phyloP scores from a whole-genome alignment of 1,140 invertebrate genomes.

The Papilio aristodemus region DNA sequence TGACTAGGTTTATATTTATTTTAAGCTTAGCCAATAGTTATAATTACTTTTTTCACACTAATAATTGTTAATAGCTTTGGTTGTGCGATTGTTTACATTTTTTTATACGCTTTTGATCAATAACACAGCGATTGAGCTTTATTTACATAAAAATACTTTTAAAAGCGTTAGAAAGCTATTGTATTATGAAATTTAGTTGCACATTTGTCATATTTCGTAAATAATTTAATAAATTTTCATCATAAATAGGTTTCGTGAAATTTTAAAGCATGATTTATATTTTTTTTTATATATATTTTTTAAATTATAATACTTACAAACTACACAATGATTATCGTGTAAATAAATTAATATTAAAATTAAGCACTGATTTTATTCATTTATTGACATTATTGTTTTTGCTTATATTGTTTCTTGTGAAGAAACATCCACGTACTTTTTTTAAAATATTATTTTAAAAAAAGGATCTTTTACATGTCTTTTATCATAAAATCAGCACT shows the following conservation, averaged over 20 bases:
- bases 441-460: no score
- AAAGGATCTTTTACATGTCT: no score
- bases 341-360: slow-evolving; percentile 65
- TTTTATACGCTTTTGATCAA: not conserved
- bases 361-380: slow-evolving; percentile 54
- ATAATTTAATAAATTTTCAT: slow-evolving; percentile 30
- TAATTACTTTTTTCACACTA: slow-evolving; percentile 33
- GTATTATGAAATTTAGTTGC: slow-evolving; percentile 57
- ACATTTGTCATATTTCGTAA: slow-evolving; percentile 45
- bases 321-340: slow-evolving; percentile 58
- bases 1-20: slow-evolving; percentile 61
- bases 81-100: not conserved
- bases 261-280: slow-evolving; percentile 34
- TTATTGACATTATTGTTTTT: not conserved
- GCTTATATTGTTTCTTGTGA: not conserved
- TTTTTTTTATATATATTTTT: slow-evolving; percentile 44
- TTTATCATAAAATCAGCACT: slow-evolving; percentile 5
- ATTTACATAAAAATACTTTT: slow-evolving; percentile 57
- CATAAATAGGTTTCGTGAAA: not conserved
- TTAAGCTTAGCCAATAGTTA: slow-evolving; percentile 60
- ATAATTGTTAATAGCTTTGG: slow-evolving; percentile 32
- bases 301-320: slow-evolving; percentile 54
- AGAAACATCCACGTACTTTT: no score
- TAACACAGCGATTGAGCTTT: slow-evolving; percentile 22
- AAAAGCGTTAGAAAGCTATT: slow-evolving; percentile 56